phyloP scores from a whole-genome alignment of 2,888 invertebrate species.

The Mesorhabditis belari region DNA sequence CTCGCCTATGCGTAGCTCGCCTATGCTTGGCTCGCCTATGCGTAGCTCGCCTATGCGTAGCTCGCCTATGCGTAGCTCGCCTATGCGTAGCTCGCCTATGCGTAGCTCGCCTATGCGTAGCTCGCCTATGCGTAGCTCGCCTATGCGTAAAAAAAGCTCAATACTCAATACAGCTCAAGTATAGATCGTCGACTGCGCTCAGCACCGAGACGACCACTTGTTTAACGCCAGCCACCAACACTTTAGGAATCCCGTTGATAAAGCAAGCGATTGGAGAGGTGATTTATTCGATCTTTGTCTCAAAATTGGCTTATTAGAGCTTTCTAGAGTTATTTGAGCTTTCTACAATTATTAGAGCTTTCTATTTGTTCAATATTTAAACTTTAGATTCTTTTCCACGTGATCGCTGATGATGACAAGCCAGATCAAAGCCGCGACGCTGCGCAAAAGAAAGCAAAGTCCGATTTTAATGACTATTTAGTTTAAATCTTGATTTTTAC shows the following conservation, averaged over 20 bases:
- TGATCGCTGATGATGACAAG: constrained; percentile 48
- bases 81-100: no score
- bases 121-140: no score
- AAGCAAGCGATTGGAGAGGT: constrained; percentile 48
- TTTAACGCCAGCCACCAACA: constrained; percentile 48
- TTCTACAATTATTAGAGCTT: constrained; percentile 29
- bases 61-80: no score
- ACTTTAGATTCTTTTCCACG: constrained; percentile 46
- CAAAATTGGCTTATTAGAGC: constrained; percentile 12
- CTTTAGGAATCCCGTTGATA: constrained; percentile 51
- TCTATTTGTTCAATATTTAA: background rate
- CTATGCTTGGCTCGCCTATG: no score
- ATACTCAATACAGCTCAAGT: no score
- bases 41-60: no score
- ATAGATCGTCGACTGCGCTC: no score
- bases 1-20: no score
- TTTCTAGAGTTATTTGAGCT: constrained; percentile 50
- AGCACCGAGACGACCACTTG: constrained; percentile 14
- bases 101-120: no score
- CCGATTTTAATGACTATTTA: background rate
- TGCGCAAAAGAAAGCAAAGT: constrained; percentile 29
- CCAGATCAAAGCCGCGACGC: constrained; percentile 20
- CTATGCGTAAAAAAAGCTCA: no score
- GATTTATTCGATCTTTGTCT: background rate
- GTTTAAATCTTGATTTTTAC: background rate